phyloP scores from a whole-genome alignment of 1,140 invertebrate genomes.

The Scaptodrosophila lebanonensis region DNA sequence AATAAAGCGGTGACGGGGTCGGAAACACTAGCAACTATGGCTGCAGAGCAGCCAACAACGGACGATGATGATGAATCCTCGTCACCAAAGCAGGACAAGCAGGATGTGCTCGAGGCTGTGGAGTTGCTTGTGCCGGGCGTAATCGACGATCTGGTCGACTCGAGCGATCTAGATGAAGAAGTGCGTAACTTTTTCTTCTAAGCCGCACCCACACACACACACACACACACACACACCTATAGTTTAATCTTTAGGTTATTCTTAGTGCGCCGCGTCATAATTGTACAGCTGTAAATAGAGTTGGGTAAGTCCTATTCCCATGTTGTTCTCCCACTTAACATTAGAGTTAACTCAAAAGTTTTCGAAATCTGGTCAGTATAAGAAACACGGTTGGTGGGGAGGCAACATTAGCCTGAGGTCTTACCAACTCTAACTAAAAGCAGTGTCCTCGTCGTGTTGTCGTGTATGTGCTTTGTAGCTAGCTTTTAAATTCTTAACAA shows the following conservation, averaged over 20 bases:
- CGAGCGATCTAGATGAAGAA: conserved; percentile 62
- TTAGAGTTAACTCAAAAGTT: too few species aligned
- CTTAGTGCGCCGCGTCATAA: too few species aligned
- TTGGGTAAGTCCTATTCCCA: conserved; percentile 12
- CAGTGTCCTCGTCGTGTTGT: not conserved
- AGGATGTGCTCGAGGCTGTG: conserved; percentile 44
- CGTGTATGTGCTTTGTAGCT: conserved; percentile 29
- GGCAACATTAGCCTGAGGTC: too few species aligned
- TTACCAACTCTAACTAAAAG: too few species aligned
- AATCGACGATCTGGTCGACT: conserved; percentile 60
- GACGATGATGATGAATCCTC: too few species aligned
- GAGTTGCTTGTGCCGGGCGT: conserved; percentile 59
- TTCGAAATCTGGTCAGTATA: too few species aligned
- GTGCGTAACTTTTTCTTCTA: conserved; percentile 69
- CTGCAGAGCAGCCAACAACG: conserved; percentile 7
- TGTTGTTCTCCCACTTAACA: too few species aligned
- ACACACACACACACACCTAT: too few species aligned
- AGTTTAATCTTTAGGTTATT: too few species aligned
- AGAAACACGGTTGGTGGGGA: too few species aligned
- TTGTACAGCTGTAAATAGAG: too few species aligned
- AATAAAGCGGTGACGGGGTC: conserved; percentile 17
- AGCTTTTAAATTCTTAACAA: conserved; percentile 36
- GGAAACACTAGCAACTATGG: conserved; percentile 16
- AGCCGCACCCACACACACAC: conserved; percentile 12
- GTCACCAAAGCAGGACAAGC: conserved; percentile 41